Percentiles rank a stretch among this genome's conserved stretches.
phyloP scores from a whole-genome alignment of 2,888 invertebrate genomes.

The Morpho helenor region DNA sequence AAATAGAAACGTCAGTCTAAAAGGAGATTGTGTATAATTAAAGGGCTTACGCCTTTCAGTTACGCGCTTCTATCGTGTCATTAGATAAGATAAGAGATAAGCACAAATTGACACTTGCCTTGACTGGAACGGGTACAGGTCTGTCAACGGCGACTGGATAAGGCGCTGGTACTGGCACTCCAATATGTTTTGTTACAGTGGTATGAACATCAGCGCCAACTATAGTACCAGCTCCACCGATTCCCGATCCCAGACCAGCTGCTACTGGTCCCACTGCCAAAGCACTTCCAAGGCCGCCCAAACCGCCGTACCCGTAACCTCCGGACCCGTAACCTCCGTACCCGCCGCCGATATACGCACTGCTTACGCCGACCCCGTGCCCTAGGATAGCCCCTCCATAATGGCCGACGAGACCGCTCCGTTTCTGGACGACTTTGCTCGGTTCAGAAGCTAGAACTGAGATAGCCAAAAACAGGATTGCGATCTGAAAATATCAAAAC shows the following conservation, averaged over 20 bases:
- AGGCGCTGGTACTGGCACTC: slow-evolving; percentile 69
- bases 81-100: no score
- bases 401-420: slow-evolving; percentile 64
- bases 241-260: slow-evolving; percentile 8
- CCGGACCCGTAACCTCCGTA: slow-evolving; percentile 27
- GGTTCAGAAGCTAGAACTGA: slow-evolving; percentile 55
- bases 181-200: slow-evolving; percentile 71
- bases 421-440: slow-evolving; percentile 66
- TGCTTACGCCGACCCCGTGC: slow-evolving; percentile 32
- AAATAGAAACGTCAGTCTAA: no score
- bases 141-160: slow-evolving; percentile 71
- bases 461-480: slow-evolving; percentile 53
- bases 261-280: slow-evolving; percentile 25
- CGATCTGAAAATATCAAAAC: slow-evolving; percentile 45
- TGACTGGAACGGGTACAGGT: slow-evolving; percentile 66
- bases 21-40: no score
- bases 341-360: slow-evolving; percentile 28
- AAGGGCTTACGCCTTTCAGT: no score
- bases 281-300: slow-evolving; percentile 29
- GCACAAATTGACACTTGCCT: slow-evolving; percentile 37
- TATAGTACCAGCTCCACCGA: slow-evolving; percentile 34
- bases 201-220: slow-evolving; percentile 72
- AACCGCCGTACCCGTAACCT: slow-evolving; percentile 18
- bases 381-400: slow-evolving; percentile 42
- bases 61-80: no score